Percentiles rank a stretch among this genome's conserved stretches.
These are phyloP conservation scores for Semotilus atromaculatus DNA, from an alignment of 2,797 vertebrate genomes.

Conservation along the genomic window DNA sequence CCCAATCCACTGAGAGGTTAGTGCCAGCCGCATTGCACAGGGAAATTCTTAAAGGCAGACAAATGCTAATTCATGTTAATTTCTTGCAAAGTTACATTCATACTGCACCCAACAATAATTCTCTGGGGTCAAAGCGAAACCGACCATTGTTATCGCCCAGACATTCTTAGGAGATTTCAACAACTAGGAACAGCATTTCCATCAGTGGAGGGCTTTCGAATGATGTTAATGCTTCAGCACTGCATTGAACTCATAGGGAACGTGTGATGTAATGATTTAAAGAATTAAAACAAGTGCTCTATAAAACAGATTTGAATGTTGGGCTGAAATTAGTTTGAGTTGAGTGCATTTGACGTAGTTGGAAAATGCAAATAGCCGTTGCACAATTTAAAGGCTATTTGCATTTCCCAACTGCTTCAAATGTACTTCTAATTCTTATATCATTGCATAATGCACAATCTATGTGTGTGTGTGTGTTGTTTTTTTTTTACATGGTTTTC, in stretches of 20 bases:
- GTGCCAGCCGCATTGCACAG: background rate
- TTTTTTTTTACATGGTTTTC: background rate
- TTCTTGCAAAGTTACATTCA: constrained; percentile 35
- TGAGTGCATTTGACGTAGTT: background rate
- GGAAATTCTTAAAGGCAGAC: constrained; percentile 30
- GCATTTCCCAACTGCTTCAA: background rate
- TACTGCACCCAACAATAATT: constrained; percentile 29
- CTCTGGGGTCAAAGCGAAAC: constrained; percentile 18
- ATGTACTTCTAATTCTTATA: background rate
- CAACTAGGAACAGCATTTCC: background rate
- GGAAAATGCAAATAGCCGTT: background rate
- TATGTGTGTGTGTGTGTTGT: background rate
- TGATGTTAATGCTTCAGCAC: background rate
- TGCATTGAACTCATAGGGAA: background rate
- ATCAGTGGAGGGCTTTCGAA: background rate
- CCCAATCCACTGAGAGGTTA: constrained; percentile 29
- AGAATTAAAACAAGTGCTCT: background rate
- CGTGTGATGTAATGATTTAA: background rate
- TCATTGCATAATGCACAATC: background rate
- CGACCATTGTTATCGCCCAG: constrained; percentile 8
- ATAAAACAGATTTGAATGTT: background rate
- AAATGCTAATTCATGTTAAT: constrained; percentile 46
- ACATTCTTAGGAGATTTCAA: background rate
- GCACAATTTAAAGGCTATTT: background rate
- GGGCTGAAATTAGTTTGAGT: background rate